Evolutionary conservation across 2,113 vertebrate species (phyloP).

Genomic region (Lepisosteus oculatus): DNA sequence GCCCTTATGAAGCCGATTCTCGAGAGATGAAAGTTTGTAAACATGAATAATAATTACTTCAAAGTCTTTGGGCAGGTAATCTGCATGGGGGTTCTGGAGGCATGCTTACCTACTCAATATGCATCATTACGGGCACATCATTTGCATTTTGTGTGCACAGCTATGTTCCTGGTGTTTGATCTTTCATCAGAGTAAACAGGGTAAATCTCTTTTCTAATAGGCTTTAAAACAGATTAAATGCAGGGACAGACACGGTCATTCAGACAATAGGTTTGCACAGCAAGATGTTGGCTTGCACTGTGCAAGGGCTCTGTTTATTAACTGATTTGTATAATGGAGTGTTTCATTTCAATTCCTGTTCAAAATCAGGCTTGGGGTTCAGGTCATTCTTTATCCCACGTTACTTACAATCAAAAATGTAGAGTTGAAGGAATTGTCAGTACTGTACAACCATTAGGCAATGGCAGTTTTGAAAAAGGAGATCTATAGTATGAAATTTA

Average conservation of each 20-base stretch:
- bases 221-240: slow-evolving; percentile 47
- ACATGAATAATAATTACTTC: slow-evolving; percentile 75
- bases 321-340: slow-evolving; percentile 14
- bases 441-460: no score
- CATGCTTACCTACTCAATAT: slow-evolving; percentile 29
- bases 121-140: slow-evolving; percentile 42
- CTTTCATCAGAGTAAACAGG: slow-evolving; percentile 48
- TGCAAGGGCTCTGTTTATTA: slow-evolving; percentile 26
- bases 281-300: slow-evolving; percentile 26
- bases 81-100: slow-evolving; percentile 55
- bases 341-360: neutral
- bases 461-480: no score
- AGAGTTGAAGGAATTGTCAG: no score
- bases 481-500: no score
- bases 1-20: slow-evolving; percentile 37
- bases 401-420: no score
- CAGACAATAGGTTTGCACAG: slow-evolving; percentile 29
- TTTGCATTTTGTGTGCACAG: slow-evolving; percentile 58
- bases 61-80: slow-evolving; percentile 67
- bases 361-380: slow-evolving; percentile 1
- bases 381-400: neutral
- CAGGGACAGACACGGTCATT: slow-evolving; percentile 19
- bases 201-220: slow-evolving; percentile 51
- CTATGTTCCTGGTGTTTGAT: slow-evolving; percentile 48
- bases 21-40: slow-evolving; percentile 70